These are phyloP conservation scores for Drosophila pachea DNA, from an alignment of 1,140 invertebrate species.

Conservation along the genomic window DNA sequence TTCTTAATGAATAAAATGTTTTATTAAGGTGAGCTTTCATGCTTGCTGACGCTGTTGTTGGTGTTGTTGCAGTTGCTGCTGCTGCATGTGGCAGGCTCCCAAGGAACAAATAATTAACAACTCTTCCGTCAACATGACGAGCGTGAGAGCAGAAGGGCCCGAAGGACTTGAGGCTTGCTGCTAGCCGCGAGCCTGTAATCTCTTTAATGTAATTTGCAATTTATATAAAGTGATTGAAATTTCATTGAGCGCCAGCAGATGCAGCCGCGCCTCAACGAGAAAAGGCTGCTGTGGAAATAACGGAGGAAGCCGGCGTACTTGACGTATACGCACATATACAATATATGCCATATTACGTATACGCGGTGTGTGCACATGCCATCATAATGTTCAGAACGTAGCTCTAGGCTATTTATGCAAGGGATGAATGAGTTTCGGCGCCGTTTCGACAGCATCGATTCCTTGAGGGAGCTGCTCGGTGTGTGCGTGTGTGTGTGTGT, in stretches of 20 bases:
- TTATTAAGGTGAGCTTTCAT: slow-evolving; percentile 72
- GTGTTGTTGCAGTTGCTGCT: slow-evolving; percentile 26
- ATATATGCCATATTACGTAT: background rate
- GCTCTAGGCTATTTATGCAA: slow-evolving; percentile 3
- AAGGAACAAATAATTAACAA: slow-evolving; percentile 75
- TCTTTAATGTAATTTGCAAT: slow-evolving; percentile 77
- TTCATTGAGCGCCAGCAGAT: slow-evolving; percentile 41
- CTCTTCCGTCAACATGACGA: slow-evolving; percentile 56
- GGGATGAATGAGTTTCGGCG: slow-evolving; percentile 24
- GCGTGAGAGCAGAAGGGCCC: slow-evolving; percentile 6
- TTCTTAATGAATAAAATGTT: slow-evolving; percentile 72
- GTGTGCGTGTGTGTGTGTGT: slow-evolving; percentile 45
- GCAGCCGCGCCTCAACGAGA: background rate
- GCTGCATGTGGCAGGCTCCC: slow-evolving; percentile 65
- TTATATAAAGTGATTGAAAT: slow-evolving; percentile 75
- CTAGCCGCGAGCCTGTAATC: slow-evolving; percentile 50
- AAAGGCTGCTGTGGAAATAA: slow-evolving; percentile 49
- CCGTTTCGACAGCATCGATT: slow-evolving; percentile 52
- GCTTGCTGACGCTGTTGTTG: slow-evolving; percentile 13
- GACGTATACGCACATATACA: slow-evolving; percentile 3
- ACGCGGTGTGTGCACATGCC: background rate
- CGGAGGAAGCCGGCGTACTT: slow-evolving; percentile 36
- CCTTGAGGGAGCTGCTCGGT: slow-evolving; percentile 48
- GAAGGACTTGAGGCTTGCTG: slow-evolving; percentile 11
- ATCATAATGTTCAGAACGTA: slow-evolving; percentile 12